Percentiles rank a stretch among this genome's conserved stretches.
Evolutionary conservation across 2,888 invertebrate genomes (phyloP).

Genomic region (Vandiemenella viatica): DNA sequence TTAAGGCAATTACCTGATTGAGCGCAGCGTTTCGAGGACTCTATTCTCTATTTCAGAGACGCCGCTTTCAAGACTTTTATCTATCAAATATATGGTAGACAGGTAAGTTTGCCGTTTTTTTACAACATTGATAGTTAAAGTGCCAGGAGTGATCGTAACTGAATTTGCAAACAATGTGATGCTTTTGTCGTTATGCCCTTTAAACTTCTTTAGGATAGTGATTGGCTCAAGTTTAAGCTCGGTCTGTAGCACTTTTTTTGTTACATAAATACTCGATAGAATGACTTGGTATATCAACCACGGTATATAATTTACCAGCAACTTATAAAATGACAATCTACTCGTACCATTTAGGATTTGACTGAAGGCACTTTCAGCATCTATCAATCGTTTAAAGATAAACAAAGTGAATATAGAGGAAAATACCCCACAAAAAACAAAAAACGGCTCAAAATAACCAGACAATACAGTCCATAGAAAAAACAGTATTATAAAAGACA

Average conservation of each 20-base stretch:
- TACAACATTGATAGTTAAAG: not conserved
- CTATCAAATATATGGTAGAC: not conserved
- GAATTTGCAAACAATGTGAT: not conserved
- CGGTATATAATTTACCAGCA: not conserved
- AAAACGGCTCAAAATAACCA: not conserved
- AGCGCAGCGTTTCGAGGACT: not conserved
- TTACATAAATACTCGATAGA: not conserved
- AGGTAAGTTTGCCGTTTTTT: not conserved
- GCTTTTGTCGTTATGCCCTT: not conserved
- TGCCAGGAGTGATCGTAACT: not conserved
- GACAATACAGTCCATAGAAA: not conserved
- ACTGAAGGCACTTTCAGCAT: not conserved
- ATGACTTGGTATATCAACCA: not conserved
- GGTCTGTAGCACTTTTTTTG: not conserved
- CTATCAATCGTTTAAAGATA: not conserved
- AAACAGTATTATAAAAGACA: not conserved
- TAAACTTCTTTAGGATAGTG: not conserved
- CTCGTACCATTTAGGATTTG: not conserved
- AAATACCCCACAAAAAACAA: not conserved
- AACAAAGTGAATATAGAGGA: not conserved
- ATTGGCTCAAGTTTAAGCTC: not conserved
- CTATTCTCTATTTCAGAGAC: not conserved
- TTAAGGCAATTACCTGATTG: not conserved
- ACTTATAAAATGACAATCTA: not conserved
- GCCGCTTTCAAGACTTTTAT: not conserved